Base-by-base conservation (phyloP, 1,140 invertebrate species). In the Choristoneura fumiferana region DNA sequence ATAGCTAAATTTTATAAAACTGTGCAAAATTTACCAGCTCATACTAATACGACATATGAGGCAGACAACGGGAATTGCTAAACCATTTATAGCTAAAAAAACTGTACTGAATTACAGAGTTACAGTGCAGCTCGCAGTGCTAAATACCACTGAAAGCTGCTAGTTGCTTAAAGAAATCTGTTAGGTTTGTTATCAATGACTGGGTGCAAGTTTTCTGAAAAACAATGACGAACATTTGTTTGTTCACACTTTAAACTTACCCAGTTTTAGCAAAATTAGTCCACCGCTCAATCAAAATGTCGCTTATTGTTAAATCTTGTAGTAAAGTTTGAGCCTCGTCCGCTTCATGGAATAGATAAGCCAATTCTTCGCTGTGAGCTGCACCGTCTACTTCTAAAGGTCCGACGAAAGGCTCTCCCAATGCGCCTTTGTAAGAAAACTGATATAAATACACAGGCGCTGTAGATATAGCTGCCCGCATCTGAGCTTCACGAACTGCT, bases 261-360 rank as follows among this genome's bases (percentile, higher is more conserved):
- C 83, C 81, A 59, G 62, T 68, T 65, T 79, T 82, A 14, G 81
- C 82, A 65, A 88, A 88, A 40, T 83, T 85, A 4, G 81, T 86
- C 81, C 83, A 88, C n/a, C 85, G 64, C 67, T 84, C 80, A 18
- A 85, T 63, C 15, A 88, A 40, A 56, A 84, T 77, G 8, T 84
- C 69, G n/a, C 67, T 66, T 14, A 88, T 45, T 1, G 65, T 63
- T 5, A 73, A 57, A 60, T 88, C 85, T 37, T 54, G 59, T 13
- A 60, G 40, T 29, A 63, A 22, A 10, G 57, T 33, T 22, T 66
- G 37, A 14, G 37, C 34, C 15, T 58, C 38, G 29, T 57, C 17
- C 9, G 62, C 35, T 13, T 76, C 69, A 15, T 77, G 56, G 49
- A 88, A 85, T 37, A 88, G 61, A 60, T 85, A 88, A n/a, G 73